Evolutionary conservation across 2,797 vertebrate species (phyloP), one percentile per base, ranked within the genome.

Genomic region (Fratercula arctica): DNA sequence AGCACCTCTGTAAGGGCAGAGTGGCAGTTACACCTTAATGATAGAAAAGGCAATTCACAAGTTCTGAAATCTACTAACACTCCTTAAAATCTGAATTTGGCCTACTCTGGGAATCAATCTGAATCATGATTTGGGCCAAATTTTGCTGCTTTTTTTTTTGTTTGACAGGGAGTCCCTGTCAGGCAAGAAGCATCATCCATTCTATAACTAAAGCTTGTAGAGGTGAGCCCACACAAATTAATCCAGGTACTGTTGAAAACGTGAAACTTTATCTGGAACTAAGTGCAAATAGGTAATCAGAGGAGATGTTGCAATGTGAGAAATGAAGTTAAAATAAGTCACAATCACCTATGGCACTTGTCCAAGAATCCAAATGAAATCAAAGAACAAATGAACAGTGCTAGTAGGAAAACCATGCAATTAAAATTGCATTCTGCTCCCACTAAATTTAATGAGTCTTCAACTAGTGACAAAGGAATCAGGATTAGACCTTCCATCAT

Each of bases 401-500:
- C 7, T 72, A 37, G 33, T 50, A 87, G 28, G 50, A 91, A 93
- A 89, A 66, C 17, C 21, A 48, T 23, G 20, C 86, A 89, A 92
- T 87, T 93, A 83, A 89, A 93, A 61, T 80, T 89, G 57, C 67
- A 54, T 92, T 95, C 50, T 78, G 13, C 18, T 93, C 17, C 33
- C 13, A 51, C 31, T 80, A 74, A 75, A 89, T 92, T 74, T 80
- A 94, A 94, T 89, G 64, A 67, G 33, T 92, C 23, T 89, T 90
- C 66, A 75, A 6, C 66, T 57, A 74, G 61, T 60, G 75, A 92
- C 75, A 92, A 96, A 95, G 15, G 57, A 94, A 92, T 79, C 60
- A 68, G 81, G 33, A 94, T 94, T 94, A 89, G 75, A 83, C 50
- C 35, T 89, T 92, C 90, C 50, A 87, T 94, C 86, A 91, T 93